A percentile compares a stretch with the other conserved stretches of the same genome.
These are phyloP conservation scores for Ramphastos sulfuratus DNA, from an alignment of 2,113 vertebrate species.

Conservation along the genomic window DNA sequence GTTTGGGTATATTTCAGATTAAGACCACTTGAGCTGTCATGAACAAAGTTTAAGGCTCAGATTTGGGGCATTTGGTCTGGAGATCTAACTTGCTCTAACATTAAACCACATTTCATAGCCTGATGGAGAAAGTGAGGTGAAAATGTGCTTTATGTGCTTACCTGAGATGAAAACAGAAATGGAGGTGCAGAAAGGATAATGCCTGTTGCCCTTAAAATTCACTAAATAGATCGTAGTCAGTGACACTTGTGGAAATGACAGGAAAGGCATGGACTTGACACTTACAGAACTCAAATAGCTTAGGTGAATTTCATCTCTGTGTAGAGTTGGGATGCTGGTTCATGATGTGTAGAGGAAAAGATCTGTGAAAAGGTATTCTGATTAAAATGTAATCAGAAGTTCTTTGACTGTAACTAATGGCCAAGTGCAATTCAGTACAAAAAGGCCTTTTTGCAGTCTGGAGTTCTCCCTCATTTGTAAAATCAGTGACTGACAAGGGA, in stretches of 20 bases:
- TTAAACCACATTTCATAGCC: background rate
- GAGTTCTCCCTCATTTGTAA: conserved; percentile 76
- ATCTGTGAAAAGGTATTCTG: conserved; percentile 74
- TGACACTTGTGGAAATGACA: background rate
- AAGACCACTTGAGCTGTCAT: background rate
- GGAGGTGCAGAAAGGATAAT: background rate
- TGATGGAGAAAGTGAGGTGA: background rate
- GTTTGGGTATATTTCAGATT: conserved; percentile 30
- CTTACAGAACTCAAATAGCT: background rate
- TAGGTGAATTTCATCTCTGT: conserved; percentile 1
- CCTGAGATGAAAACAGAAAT: background rate
- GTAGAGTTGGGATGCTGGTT: background rate
- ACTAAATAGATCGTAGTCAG: background rate
- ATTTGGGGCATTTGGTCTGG: background rate
- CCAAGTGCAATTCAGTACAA: conserved; percentile 75
- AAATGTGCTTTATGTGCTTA: background rate
- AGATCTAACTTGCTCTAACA: background rate
- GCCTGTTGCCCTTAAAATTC: background rate
- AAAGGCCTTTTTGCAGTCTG: conserved; percentile 75
- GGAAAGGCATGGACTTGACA: too few relatives aligned
- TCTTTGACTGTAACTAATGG: conserved; percentile 76
- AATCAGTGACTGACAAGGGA: conserved; percentile 75
- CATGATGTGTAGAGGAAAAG: conserved; percentile 59
- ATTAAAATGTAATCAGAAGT: conserved; percentile 77
- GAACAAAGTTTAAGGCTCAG: conserved; percentile 3